These are phyloP conservation scores for Pithys albifrons DNA, from an alignment of 2,113 vertebrate genomes.

Conservation along the genomic window DNA sequence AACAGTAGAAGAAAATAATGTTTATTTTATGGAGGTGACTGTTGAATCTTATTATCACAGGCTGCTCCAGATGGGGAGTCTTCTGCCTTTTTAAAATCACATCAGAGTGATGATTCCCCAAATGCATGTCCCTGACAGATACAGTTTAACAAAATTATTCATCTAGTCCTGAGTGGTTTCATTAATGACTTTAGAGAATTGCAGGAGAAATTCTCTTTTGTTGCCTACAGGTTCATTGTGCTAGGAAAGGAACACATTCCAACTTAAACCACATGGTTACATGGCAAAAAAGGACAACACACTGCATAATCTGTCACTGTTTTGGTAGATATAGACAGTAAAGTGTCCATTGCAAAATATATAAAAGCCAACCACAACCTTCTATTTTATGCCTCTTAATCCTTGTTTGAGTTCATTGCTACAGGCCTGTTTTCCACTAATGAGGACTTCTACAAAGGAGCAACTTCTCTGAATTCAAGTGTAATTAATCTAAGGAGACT, in stretches of 20 bases:
- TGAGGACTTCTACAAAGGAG: not conserved
- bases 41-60: not conserved
- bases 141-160: not conserved
- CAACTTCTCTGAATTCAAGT: not conserved
- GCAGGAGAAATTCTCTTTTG: not conserved
- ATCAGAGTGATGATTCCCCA: not conserved
- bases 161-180: not conserved
- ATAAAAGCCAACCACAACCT: not conserved
- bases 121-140: not conserved
- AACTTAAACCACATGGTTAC: not conserved
- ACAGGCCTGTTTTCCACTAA: not conserved
- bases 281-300: not conserved
- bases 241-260: not conserved
- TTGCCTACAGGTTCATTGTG: not conserved
- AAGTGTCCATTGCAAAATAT: not conserved
- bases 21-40: not conserved
- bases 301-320: not conserved
- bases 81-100: not conserved
- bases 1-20: not conserved
- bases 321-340: not conserved
- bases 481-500: constrained; percentile 27
- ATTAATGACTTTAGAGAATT: not conserved
- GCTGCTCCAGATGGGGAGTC: not conserved
- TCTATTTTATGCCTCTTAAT: not conserved
- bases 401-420: not conserved